Base-by-base conservation (phyloP, 2,113 vertebrate species). In the Calyptomena viridis region DNA sequence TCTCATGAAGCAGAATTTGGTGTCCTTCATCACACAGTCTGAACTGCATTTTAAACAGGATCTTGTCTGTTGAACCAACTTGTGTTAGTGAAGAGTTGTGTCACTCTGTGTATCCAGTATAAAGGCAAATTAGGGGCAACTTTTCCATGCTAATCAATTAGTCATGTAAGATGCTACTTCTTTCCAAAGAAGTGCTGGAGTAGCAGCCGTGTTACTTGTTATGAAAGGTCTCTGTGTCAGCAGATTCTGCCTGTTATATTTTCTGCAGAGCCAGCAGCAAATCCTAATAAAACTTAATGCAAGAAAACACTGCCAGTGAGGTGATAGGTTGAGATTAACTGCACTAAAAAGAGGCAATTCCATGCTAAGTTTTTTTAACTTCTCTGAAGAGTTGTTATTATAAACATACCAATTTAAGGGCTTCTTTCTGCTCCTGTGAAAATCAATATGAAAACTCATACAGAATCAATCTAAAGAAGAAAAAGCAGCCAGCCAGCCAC, bases 201-300 rank as follows among this genome's bases (percentile, higher is more conserved):
- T 68, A 90, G 90, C 77, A 84, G 66, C 60, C 3, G 18, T 84
- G 76, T 68, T 69, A 71, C 93, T 89, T 90, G 47, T 75, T 85
- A 63, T 56, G 42, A 82, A 60, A 88, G 79, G 85, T 87, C 95
- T 66, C 44, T 76, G 69, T 97, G 88, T 97, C 96, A 94, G 94
- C 95, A 95, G 40, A 86, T 97, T 90, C 78, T 95, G 52, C 12
- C 80, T 28, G 62, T 82, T 91, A 63, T 22, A 40, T 71, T 96
- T 97, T 96, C 93, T 96, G 94, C 95, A 94, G 87, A 94, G 94
- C 79, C 67, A 94, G 95, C 96, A 97, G 87, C 87, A 95, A 97
- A 94, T 74, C 77, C 89, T 94, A 97, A 97, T 96, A 94, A 95
- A 96, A 87, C 33, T 30, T 95, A 94, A 96, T 85, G 74, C 14